Evolutionary conservation across 2,888 invertebrate genomes (phyloP).

Genomic region (Agrotis exclamationis): DNA sequence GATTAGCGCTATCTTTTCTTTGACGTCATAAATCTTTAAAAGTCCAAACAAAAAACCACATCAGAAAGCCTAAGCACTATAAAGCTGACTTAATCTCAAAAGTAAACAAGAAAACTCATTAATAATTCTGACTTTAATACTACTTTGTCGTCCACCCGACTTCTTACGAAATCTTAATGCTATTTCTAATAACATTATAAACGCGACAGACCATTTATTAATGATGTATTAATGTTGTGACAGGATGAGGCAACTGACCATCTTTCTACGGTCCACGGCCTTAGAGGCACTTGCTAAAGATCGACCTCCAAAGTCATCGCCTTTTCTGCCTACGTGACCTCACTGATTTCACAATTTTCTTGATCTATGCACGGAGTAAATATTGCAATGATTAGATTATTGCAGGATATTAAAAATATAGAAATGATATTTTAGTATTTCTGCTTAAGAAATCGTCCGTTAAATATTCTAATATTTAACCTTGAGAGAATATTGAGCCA

Average conservation of each 20-base stretch:
- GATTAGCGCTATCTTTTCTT: constrained; percentile 15
- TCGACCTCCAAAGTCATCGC: constrained; percentile 48
- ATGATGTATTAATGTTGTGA: constrained; percentile 45
- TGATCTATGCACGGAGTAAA: constrained; percentile 41
- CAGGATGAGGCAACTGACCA: constrained; percentile 51
- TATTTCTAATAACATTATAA: constrained; percentile 16
- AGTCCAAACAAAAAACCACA: background rate
- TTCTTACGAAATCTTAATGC: constrained; percentile 35
- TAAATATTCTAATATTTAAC: constrained; percentile 41
- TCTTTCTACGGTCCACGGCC: constrained; percentile 48
- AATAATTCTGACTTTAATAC: constrained; percentile 40
- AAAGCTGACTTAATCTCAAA: constrained; percentile 36
- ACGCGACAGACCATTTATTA: constrained; percentile 32
- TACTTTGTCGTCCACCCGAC: constrained; percentile 33
- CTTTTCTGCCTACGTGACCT: constrained; percentile 37
- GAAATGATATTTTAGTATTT: constrained; percentile 14
- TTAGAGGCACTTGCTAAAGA: constrained; percentile 49
- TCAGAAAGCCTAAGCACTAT: constrained; percentile 30
- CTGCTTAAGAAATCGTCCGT: constrained; percentile 3
- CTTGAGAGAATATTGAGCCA: constrained; percentile 47
- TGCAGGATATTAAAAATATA: constrained; percentile 18
- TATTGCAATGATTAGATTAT: constrained; percentile 42
- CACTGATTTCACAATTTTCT: constrained; percentile 45
- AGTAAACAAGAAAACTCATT: constrained; percentile 45
- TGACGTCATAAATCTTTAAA: constrained; percentile 21